A percentile compares a stretch with the other conserved stretches of the same genome.
Conservation (phyloP, 2,797 vertebrate species). For the Acestrorhynchus altus region DNA sequence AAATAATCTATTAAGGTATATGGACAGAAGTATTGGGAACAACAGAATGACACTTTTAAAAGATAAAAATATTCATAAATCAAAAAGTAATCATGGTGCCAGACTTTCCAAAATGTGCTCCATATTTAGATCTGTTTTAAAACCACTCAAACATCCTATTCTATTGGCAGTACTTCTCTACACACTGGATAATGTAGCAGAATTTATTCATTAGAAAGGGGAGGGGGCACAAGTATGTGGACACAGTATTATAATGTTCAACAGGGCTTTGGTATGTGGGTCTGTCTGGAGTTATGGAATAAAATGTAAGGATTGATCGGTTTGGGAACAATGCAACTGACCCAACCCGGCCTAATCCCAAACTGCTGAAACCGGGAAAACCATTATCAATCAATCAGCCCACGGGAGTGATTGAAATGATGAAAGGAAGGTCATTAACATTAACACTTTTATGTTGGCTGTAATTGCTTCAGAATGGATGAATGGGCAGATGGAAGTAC, state of each 20-base stretch:
- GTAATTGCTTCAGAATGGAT: neutral
- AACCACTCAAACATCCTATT: too few species aligned
- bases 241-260: neutral
- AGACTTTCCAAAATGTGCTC: too few species aligned
- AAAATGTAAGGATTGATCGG: neutral
- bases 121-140: too few species aligned
- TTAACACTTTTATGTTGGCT: neutral
- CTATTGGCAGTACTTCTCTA: too few species aligned
- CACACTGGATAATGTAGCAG: too few species aligned
- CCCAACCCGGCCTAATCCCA: neutral
- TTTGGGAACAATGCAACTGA: neutral
- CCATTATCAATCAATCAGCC: constrained; percentile 7
- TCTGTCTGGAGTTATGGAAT: neutral
- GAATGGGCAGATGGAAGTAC: neutral
- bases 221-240: too few species aligned
- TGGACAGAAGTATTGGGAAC: too few species aligned
- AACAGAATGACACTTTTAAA: too few species aligned
- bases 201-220: too few species aligned
- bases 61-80: too few species aligned
- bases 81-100: too few species aligned
- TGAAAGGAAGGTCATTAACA: neutral
- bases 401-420: neutral
- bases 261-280: neutral
- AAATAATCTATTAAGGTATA: too few species aligned
- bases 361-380: neutral